Evolutionary conservation across 2,797 vertebrate species (phyloP).

Genomic region (Aratinga solstitialis): DNA sequence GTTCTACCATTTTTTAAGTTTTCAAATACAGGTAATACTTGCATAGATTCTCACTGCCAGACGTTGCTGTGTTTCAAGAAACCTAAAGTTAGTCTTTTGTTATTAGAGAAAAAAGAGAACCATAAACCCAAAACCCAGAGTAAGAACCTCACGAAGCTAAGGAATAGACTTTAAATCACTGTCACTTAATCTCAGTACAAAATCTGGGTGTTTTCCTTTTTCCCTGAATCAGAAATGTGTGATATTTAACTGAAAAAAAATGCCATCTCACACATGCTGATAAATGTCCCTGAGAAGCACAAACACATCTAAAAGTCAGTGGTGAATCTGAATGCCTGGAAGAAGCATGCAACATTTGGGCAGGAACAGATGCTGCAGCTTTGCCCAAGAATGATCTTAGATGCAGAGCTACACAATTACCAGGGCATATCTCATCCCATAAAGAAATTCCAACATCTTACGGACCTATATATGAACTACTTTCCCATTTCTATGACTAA

Average conservation of each 20-base stretch:
- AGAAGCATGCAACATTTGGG: not conserved
- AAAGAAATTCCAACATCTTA: not conserved
- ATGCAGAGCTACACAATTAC: not conserved
- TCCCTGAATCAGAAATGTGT: not conserved
- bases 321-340: not conserved
- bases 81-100: not conserved
- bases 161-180: not conserved
- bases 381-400: not conserved
- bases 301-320: not conserved
- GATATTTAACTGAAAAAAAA: not conserved
- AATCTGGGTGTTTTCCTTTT: not conserved
- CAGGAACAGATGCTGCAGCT: not conserved
- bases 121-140: not conserved
- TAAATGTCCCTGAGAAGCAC: not conserved
- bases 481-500: not conserved
- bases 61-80: not conserved
- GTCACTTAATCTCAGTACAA: not conserved
- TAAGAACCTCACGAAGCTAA: not conserved
- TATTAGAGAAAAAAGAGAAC: not conserved
- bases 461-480: not conserved
- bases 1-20: not conserved
- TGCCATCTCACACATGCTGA: not conserved
- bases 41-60: not conserved
- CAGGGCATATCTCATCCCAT: not conserved
- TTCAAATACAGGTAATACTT: not conserved